Percentiles rank a stretch among this genome's conserved stretches.
Evolutionary conservation across 2,888 invertebrate genomes (phyloP).

Genomic region (Nymphalis c-album): DNA sequence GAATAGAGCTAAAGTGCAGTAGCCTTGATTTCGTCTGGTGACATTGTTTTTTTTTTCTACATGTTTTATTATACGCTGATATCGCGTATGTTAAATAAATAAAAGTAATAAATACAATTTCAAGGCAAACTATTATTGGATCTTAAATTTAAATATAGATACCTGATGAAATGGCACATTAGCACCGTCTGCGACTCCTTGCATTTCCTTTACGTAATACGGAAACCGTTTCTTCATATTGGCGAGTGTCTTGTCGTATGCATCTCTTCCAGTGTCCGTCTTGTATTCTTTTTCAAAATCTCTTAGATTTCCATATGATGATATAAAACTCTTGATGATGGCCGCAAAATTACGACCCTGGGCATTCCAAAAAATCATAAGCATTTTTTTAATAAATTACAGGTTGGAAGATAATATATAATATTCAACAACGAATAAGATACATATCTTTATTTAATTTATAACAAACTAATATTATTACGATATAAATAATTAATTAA

Average conservation of each 20-base stretch:
- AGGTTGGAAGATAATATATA: too few relatives aligned
- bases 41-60: too few relatives aligned
- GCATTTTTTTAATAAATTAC: background rate
- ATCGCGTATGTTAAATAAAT: background rate
- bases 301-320: constrained; percentile 82
- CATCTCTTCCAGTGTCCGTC: constrained; percentile 84
- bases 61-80: background rate
- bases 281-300: constrained; percentile 87
- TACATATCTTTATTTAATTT: too few relatives aligned
- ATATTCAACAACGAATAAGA: too few relatives aligned
- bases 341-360: constrained; percentile 90
- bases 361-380: background rate
- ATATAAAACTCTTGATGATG: constrained; percentile 87
- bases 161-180: constrained; percentile 92
- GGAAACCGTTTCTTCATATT: constrained; percentile 87
- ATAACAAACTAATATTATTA: too few relatives aligned
- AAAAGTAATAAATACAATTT: background rate
- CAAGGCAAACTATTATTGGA: background rate
- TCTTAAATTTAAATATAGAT: constrained; percentile 38
- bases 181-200: constrained; percentile 93
- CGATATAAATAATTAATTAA: too few relatives aligned
- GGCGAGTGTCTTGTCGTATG: constrained; percentile 88
- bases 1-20: too few relatives aligned
- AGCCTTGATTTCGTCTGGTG: too few relatives aligned
- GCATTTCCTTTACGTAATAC: constrained; percentile 90